phyloP scores from a whole-genome alignment of 2,113 vertebrate species.

The Camelus bactrianus region DNA sequence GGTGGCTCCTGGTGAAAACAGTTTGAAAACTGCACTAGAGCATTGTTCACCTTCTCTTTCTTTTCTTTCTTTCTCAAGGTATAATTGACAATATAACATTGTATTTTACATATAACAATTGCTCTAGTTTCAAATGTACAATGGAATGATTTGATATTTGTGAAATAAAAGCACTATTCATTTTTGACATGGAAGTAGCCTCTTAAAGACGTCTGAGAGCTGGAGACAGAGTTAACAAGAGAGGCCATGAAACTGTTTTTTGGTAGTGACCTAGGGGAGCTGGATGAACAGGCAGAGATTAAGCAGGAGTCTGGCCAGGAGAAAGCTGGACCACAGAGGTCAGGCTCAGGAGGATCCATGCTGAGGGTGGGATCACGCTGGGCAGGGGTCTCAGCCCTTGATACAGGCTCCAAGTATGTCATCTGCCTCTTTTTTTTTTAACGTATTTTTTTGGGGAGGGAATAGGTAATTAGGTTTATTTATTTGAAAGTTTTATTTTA shows the following conservation, averaged over 20 bases:
- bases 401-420: background rate
- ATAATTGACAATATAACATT: background rate
- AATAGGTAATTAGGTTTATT: too few species aligned
- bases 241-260: background rate
- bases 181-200: background rate
- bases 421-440: background rate
- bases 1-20: background rate
- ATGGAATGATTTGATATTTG: background rate
- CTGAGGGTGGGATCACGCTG: background rate
- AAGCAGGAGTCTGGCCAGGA: background rate
- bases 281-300: background rate
- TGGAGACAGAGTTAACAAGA: background rate
- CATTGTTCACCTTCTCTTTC: background rate
- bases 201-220: background rate
- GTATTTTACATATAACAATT: too few species aligned
- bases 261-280: background rate
- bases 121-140: background rate
- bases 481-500: too few species aligned
- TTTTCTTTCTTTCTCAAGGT: background rate
- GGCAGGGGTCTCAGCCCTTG: too few species aligned
- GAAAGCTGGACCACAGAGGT: background rate
- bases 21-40: background rate
- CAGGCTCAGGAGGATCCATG: background rate
- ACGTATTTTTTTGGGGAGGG: too few species aligned
- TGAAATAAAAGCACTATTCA: background rate